A percentile compares a stretch with the other conserved stretches of the same genome.
Conservation (phyloP, 2,888 invertebrate genomes). For the Noctuana brunneofusca region DNA sequence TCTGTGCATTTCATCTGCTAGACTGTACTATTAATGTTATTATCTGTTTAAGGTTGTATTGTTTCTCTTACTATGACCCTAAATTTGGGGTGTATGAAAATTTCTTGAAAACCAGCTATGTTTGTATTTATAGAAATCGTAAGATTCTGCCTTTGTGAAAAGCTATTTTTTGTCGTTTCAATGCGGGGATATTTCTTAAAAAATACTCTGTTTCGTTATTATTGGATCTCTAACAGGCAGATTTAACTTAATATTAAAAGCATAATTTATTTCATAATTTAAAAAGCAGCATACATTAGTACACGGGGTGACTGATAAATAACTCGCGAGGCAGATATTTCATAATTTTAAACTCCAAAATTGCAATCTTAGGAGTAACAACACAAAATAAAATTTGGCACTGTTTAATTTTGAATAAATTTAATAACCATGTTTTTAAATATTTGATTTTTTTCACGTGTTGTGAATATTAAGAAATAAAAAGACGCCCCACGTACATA, state of each 20-base stretch:
- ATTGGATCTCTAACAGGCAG: constrained; percentile 44
- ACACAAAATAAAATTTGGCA: too few relatives aligned
- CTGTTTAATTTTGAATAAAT: too few relatives aligned
- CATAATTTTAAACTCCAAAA: too few relatives aligned
- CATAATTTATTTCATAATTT: constrained; percentile 70
- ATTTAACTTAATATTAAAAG: constrained; percentile 59
- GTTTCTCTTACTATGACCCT: constrained; percentile 38
- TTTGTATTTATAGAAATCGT: background rate
- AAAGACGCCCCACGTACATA: constrained; percentile 47
- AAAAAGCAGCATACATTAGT: constrained; percentile 54
- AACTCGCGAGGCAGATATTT: background rate
- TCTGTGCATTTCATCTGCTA: constrained; percentile 67
- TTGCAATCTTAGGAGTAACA: too few relatives aligned
- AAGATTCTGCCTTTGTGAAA: too few relatives aligned
- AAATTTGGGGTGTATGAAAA: background rate
- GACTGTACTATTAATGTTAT: constrained; percentile 52
- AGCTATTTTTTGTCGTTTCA: background rate
- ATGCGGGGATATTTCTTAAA: constrained; percentile 48
- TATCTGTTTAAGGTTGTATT: constrained; percentile 54
- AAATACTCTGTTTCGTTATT: constrained; percentile 52
- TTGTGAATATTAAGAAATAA: background rate
- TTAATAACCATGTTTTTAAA: too few relatives aligned
- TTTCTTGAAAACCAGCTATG: background rate
- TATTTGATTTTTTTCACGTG: background rate
- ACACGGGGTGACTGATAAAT: background rate